These are phyloP conservation scores for Mesitornis unicolor DNA, from an alignment of 2,113 vertebrate genomes.

Conservation along the genomic window DNA sequence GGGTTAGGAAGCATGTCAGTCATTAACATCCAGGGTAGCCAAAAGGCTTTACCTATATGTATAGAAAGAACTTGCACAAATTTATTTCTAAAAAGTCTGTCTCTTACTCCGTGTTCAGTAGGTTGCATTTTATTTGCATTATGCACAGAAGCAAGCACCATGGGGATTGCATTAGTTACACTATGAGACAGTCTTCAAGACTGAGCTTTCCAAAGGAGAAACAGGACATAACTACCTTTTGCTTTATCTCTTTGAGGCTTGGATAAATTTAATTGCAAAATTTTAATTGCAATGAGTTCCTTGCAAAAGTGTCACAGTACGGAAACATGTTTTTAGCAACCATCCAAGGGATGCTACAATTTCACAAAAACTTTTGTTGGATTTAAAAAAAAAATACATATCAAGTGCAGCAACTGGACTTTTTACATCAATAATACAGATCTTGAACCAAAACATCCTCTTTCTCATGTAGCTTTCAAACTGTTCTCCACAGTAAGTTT, in stretches of 20 bases:
- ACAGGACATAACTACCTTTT: neutral
- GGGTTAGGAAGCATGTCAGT: neutral
- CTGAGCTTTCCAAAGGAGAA: neutral
- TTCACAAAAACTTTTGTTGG: neutral
- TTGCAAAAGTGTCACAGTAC: neutral
- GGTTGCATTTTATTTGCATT: neutral
- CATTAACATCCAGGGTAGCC: neutral
- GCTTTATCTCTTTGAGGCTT: neutral
- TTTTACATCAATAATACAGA: neutral
- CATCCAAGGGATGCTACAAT: neutral
- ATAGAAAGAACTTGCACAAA: neutral
- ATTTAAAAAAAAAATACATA: neutral
- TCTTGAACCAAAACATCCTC: neutral
- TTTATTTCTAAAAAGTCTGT: neutral
- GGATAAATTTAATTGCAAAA: neutral
- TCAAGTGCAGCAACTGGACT: neutral
- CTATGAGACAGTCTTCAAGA: neutral
- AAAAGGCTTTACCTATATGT: neutral
- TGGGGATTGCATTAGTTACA: neutral
- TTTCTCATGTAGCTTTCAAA: neutral
- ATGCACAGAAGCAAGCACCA: neutral
- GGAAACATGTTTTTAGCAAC: neutral
- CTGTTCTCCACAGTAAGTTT: neutral
- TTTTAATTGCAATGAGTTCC: neutral
- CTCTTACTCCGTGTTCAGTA: neutral